Base-by-base conservation (phyloP, 2,888 invertebrate genomes). In the Spisula subtruncata region DNA sequence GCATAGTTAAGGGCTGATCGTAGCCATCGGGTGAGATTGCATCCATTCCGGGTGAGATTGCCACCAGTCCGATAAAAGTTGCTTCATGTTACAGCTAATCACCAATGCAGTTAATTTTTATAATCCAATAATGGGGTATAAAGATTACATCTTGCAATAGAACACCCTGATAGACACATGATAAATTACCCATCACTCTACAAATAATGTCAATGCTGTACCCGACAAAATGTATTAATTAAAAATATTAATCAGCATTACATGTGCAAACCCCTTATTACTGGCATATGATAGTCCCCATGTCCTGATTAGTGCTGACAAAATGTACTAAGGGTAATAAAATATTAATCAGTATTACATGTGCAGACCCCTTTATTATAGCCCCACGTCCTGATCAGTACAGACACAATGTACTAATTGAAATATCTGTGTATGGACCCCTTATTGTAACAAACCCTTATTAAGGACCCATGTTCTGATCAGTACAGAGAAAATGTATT, bases 41-140 rank as follows among this genome's bases (percentile, higher is more conserved):
- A 32, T 29, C 32, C 71, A n/a, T n/a, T n/a, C n/a, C n/a, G 32
- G 32, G 29, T 32, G 71, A 8, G 71, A 71, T 29, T 71, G 71
- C 32, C 5, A 32, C 32, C 75, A 12, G 32, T 14, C 35, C 32
- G 12, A 14, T 35, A 75, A 32, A 75, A 75, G 35, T 75, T 32
- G 75, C 75, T 16, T 75, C 75, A 35, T 75, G 32, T 75, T 75
- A 35, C 75, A 32, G 32, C 8, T 75, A 75, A 75, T 75, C 32
- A 75, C 35, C 32, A 32, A 75, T 75, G 35, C 25, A 35, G 75
- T 75, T 75, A 75, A 75, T 75, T 75, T 75, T 75, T 35, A 75
- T 75, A 75, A 75, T 75, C 75, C 35, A 75, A 75, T 75, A 75
- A 35, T 35, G 35, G 75, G 35, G 25, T 14, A 75, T 75, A 75